Conservation (phyloP, 2,888 invertebrate species). For the Monopis laevigella region DNA sequence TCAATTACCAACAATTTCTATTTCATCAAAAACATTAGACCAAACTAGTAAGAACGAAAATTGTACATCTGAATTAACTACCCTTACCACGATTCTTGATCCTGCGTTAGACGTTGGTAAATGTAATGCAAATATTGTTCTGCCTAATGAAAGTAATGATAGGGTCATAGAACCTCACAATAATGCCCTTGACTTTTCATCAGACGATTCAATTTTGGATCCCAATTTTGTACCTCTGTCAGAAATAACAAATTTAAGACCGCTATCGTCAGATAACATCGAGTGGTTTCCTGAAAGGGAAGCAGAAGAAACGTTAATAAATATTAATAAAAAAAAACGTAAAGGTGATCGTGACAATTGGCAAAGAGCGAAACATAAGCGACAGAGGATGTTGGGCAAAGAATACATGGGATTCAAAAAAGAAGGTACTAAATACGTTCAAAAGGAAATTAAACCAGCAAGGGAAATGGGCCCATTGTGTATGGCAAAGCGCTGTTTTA, state of each 20-base stretch:
- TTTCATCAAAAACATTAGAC: too few species aligned
- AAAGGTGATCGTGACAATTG: slow-evolving; percentile 12
- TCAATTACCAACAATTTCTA: too few species aligned
- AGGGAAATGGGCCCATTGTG: slow-evolving; percentile 16
- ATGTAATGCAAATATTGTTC: too few species aligned
- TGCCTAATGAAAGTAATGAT: too few species aligned
- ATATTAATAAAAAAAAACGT: slow-evolving; percentile 12
- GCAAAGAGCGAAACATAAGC: slow-evolving; percentile 16
- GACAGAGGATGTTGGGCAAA: slow-evolving; percentile 16
- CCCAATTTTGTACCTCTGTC: slow-evolving; percentile 4
- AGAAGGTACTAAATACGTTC: slow-evolving; percentile 14
- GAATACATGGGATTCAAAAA: slow-evolving; percentile 17
- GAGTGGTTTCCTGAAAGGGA: slow-evolving; percentile 17
- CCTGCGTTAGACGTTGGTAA: too few species aligned
- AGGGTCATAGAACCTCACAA: too few species aligned
- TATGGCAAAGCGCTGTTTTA: slow-evolving; percentile 16
- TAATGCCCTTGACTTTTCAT: slow-evolving; percentile 12
- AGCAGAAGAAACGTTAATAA: slow-evolving; percentile 12
- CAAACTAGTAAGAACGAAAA: too few species aligned
- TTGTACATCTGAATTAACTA: too few species aligned
- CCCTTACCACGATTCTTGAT: too few species aligned
- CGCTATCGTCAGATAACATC: slow-evolving; percentile 15
- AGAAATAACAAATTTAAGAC: slow-evolving; percentile 17
- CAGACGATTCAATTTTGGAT: slow-evolving; percentile 11
- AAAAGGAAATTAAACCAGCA: slow-evolving; percentile 16